Conservation (phyloP, 2,113 vertebrate species). For the Cairina moschata region DNA sequence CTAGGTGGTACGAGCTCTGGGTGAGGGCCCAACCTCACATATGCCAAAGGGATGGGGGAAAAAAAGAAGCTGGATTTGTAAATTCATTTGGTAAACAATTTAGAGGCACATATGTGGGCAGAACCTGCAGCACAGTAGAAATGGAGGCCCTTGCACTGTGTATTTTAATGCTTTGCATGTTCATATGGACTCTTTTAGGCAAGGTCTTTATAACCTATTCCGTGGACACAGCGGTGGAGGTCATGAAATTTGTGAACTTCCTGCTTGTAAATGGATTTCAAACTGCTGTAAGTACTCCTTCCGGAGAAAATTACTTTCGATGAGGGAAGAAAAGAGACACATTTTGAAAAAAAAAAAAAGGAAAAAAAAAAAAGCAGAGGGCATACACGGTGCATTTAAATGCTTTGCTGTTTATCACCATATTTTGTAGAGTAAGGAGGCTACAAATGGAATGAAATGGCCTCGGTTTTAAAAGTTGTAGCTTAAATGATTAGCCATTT, state of each 20-base stretch:
- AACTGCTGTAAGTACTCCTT: slow-evolving; percentile 80
- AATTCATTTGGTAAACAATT: not conserved
- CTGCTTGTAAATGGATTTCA: slow-evolving; percentile 83
- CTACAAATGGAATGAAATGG: not conserved
- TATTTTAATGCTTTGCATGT: not conserved
- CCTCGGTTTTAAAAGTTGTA: not conserved
- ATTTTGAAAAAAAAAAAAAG: not conserved
- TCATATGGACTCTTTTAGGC: slow-evolving; percentile 68
- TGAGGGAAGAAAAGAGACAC: not conserved
- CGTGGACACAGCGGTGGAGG: slow-evolving; percentile 77
- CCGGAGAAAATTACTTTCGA: not conserved
- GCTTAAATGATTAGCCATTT: not conserved
- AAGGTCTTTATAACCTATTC: slow-evolving; percentile 87
- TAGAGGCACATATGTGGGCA: not conserved
- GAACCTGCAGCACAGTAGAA: fast-evolving
- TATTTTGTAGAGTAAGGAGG: not conserved
- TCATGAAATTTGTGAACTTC: slow-evolving; percentile 84
- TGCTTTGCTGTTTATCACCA: not conserved
- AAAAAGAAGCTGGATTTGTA: not conserved
- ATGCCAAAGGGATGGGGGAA: not conserved
- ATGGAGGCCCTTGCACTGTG: not conserved
- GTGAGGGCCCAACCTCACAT: not conserved
- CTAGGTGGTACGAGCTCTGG: fast-evolving
- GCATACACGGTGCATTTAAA: not conserved
- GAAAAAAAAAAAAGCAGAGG: not conserved